Evolutionary conservation across 2,797 vertebrate genomes (phyloP).

Genomic region (Erethizon dorsatum): DNA sequence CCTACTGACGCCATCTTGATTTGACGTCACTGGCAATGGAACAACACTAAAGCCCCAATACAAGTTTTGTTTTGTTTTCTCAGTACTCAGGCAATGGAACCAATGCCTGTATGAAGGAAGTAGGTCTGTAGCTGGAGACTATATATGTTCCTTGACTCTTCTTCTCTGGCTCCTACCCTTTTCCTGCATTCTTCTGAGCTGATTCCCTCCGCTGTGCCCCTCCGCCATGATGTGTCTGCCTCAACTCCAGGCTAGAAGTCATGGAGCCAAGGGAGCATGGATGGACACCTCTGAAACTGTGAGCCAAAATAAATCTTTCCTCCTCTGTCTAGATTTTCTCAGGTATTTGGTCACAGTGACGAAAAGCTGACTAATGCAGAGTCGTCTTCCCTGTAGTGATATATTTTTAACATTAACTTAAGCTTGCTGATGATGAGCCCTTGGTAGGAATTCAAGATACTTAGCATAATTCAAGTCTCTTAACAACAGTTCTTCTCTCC

Average conservation of each 20-base stretch:
- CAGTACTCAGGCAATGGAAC: background rate
- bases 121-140: no score
- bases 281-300: background rate
- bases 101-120: background rate
- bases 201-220: background rate
- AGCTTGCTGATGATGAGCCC: background rate
- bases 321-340: background rate
- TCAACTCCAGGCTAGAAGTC: background rate
- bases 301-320: background rate
- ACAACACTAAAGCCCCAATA: background rate
- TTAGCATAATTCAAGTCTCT: background rate
- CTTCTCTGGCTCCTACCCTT: background rate
- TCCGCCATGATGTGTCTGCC: background rate
- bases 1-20: background rate
- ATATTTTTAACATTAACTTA: background rate
- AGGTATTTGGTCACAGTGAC: background rate
- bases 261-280: background rate
- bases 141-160: background rate
- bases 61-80: background rate
- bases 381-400: background rate
- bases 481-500: background rate
- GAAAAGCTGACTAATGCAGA: no score
- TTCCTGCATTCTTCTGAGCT: background rate
- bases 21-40: background rate
- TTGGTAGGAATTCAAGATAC: background rate